Percentiles rank a stretch among this genome's conserved stretches.
Conservation (phyloP, 2,113 vertebrate genomes). For the Ploceus nigricollis region DNA sequence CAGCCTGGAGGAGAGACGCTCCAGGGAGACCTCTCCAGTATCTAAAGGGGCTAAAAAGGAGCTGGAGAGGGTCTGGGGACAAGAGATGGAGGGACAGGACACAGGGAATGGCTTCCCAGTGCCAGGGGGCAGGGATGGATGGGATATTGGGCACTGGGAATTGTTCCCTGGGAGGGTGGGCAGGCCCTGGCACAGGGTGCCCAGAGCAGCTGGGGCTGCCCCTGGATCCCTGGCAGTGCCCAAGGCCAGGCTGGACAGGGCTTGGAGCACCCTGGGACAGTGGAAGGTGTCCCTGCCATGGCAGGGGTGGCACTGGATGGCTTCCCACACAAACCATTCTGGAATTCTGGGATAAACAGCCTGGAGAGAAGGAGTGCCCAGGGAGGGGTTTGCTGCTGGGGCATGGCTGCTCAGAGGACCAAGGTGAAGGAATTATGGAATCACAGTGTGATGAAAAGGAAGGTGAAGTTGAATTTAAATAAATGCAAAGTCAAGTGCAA, state of each 20-base stretch:
- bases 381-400: background rate
- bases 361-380: background rate
- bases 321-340: background rate
- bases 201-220: background rate
- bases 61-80: background rate
- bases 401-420: background rate
- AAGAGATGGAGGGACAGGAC: background rate
- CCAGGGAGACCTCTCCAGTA: background rate
- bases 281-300: background rate
- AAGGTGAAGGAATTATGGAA: background rate
- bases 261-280: background rate
- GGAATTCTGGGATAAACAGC: background rate
- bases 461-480: background rate
- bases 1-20: background rate
- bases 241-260: background rate
- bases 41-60: background rate
- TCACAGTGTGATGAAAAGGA: background rate
- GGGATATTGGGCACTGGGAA: background rate
- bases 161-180: background rate
- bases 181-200: background rate
- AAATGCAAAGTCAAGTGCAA: background rate
- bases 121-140: background rate
- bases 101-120: background rate
- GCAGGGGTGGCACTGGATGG: rapidly evolving
- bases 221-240: background rate